Evolutionary conservation across 35 echinoderm and acorn worm genomes (phyloP), one percentile per base, ranked within the genome.

Genomic region (Ophiothrix spiculata): DNA sequence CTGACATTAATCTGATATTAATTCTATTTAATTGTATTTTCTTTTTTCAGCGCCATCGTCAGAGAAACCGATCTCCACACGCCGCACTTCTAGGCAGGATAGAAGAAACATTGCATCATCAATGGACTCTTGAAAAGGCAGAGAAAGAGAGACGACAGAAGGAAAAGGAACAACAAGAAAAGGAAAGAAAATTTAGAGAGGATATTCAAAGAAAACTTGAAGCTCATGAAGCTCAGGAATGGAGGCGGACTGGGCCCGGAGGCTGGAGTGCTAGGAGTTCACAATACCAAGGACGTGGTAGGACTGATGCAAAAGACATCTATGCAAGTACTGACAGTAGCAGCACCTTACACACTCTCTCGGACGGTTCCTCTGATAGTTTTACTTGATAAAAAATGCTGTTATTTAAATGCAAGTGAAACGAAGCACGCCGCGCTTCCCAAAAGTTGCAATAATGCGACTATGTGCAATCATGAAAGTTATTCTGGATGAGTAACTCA

Each of bases 21-120:
- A n/a, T n/a, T n/a, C n/a, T n/a, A n/a, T n/a, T n/a, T n/a, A n/a
- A n/a, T n/a, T n/a, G n/a, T n/a, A n/a, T n/a, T n/a, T n/a, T n/a
- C n/a, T n/a, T n/a, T n/a, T n/a, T n/a, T n/a, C 81, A 97, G 94
- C 86, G 94, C 15, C 84, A 92, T 77, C 94, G 94, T 32, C 81
- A 75, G 40, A 85, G 83, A 36, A 83, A 92, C 28, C 78, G 94
- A 28, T 89, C 90, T 39, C 94, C 94, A 31, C 91, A 92, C 77
- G 92, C 90, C 1, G 94, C 87, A 12, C 89, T 97, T 12, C 80
- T 97, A 77, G 94, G 90, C 33, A 83, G 54, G 15, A 92, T 97
- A 34, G 94, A 97, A 39, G 94, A 86, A 1, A 97, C 91, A n/a
- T 81, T 97, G 21, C 76, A 86, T 0, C 82, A 86, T 36, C 82